Evolutionary conservation across 2,888 invertebrate species (phyloP).

Genomic region (Adelognathus sp.): DNA sequence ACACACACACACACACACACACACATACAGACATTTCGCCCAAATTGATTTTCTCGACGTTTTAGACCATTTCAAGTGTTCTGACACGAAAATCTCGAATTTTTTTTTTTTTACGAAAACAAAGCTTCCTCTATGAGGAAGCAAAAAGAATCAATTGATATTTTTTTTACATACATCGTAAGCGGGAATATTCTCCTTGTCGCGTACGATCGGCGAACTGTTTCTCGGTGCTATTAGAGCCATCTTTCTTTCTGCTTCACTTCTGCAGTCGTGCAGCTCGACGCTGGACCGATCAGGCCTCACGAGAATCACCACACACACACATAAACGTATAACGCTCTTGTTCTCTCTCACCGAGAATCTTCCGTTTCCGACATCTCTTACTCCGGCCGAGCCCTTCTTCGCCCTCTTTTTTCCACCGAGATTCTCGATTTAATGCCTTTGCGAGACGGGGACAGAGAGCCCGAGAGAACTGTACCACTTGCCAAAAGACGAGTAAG

Average conservation of each 20-base stretch:
- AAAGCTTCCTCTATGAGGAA: no score
- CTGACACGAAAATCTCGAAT: no score
- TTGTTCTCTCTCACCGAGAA: constrained; percentile 34
- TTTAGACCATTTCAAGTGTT: no score
- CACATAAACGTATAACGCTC: constrained; percentile 4
- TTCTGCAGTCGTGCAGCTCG: constrained; percentile 27
- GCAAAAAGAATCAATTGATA: constrained; percentile 7
- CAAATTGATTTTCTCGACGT: no score
- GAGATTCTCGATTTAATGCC: constrained; percentile 43
- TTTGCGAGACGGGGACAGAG: constrained; percentile 10
- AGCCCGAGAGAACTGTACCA: constrained; percentile 13
- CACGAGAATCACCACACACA: constrained; percentile 6
- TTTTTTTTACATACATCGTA: constrained; percentile 84
- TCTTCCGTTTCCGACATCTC: constrained; percentile 44
- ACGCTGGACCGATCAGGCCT: constrained; percentile 25
- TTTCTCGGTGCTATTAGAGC: constrained; percentile 84
- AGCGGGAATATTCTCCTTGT: constrained; percentile 86
- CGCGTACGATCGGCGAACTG: constrained; percentile 85
- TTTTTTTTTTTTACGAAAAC: constrained; percentile 1
- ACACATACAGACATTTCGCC: no score
- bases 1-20: no score
- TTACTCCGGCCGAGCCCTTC: constrained; percentile 13
- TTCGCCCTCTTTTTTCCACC: not conserved
- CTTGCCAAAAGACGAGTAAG: constrained; percentile 49
- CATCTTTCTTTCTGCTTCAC: constrained; percentile 63